Base-by-base conservation (phyloP, 2,113 vertebrate species). In the Marmota monax region DNA sequence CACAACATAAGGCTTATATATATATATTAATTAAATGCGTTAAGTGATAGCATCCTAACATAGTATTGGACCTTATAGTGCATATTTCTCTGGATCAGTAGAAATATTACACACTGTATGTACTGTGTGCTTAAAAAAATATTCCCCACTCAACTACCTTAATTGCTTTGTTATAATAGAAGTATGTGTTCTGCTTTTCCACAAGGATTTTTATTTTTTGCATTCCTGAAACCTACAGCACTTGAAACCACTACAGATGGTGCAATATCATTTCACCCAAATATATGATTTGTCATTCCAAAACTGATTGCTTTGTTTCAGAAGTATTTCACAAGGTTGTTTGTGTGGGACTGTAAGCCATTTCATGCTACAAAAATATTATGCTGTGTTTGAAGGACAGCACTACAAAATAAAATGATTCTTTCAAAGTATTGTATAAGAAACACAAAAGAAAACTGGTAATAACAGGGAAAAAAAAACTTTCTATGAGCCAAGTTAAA, bases 221-320 rank as follows among this genome's bases (percentile, higher is more conserved):
- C 45, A 65, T 65, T 76, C 16, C 80, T 76, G 23, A 32, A 85
- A 29, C 61, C 29, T 48, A 5, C 58, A 73, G 32, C 56, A 37
- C 84, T 69, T 45, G 32, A 61, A 67, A 27, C 7, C 37, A 78
- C 56, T 65, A n/a, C 5, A n/a, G 34, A 74, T 39, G 80, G 27
- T 51, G 17, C 17, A 45, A 69, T 92, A 85, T 61, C 39, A 85
- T 92, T 96, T 94, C 34, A 84, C 23, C 13, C 34, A 82, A 37
- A 82, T 45, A 76, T 53, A 70, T 88, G n/a, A 76, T 74, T 63
- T 89, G 23, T 48, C 27, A 22, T 9, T 22, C 72, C 34, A 37
- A 70, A 84, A 80, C 22, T 80, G 84, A 82, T 82, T 92, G n/a
- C 4, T 72, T 90, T 77, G 73, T 89, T 94, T 89, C 18, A 82